phyloP scores from a whole-genome alignment of 2,113 vertebrate genomes.

The Proteles cristata region DNA sequence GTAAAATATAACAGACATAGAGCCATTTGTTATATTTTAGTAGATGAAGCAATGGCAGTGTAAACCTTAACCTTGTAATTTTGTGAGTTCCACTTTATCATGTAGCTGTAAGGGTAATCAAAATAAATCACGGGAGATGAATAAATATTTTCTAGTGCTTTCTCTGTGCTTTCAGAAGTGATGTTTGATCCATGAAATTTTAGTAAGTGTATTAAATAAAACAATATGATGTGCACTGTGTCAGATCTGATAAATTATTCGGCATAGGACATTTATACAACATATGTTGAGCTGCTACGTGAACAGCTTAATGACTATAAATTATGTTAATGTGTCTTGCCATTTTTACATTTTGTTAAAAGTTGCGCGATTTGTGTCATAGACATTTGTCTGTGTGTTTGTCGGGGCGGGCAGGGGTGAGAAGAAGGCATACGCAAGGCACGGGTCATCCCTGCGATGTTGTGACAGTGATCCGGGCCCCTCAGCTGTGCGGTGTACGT shows the following conservation, averaged over 20 bases:
- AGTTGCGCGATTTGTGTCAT: conserved; percentile 73
- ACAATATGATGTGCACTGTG: conserved; percentile 87
- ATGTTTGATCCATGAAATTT: conserved; percentile 87
- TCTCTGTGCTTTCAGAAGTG: conserved; percentile 84
- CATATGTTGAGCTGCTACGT: conserved; percentile 86
- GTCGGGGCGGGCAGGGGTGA: conserved; percentile 19
- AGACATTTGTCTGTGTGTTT: conserved; percentile 46
- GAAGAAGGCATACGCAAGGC: conserved; percentile 80
- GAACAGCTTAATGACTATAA: conserved; percentile 88
- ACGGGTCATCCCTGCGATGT: conserved; percentile 85
- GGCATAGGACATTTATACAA: conserved; percentile 87
- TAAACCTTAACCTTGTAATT: conserved; percentile 86
- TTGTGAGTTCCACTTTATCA: conserved; percentile 86
- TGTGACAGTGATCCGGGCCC: conserved; percentile 92
- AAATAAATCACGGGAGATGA: conserved; percentile 88
- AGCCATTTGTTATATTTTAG: conserved; percentile 84
- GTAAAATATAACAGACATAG: conserved; percentile 79
- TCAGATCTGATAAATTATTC: conserved; percentile 89
- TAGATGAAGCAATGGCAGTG: conserved; percentile 81
- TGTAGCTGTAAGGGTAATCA: conserved; percentile 87
- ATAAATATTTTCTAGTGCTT: conserved; percentile 87
- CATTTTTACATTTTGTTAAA: conserved; percentile 84
- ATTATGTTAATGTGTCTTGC: conserved; percentile 87
- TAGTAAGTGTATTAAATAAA: conserved; percentile 90
- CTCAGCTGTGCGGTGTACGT: conserved; percentile 97